Conservation (phyloP, 53 echinoderm and acorn worm genomes). For the Mesocentrotus franciscanus region DNA sequence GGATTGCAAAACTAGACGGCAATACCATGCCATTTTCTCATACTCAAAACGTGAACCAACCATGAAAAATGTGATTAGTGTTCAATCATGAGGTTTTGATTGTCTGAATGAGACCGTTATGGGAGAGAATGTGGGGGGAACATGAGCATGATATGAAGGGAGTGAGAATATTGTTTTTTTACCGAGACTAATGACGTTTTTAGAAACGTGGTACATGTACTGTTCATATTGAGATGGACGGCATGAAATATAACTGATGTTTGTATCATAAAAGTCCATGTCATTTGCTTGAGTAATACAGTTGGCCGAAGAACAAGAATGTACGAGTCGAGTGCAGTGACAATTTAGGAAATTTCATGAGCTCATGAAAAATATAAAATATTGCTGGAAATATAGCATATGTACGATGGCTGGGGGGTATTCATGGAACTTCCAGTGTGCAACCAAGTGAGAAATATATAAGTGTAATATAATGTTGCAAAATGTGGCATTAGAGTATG, state of each 20-base stretch:
- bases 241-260: not conserved
- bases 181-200: not conserved
- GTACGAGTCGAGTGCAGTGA: not conserved
- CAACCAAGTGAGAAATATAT: not conserved
- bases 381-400: not conserved
- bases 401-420: not conserved
- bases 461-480: not conserved
- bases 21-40: constrained; percentile 16
- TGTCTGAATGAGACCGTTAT: not conserved
- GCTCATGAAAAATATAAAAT: not conserved
- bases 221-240: not conserved
- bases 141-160: not conserved
- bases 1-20: not conserved
- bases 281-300: not conserved
- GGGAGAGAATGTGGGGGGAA: not conserved
- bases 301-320: not conserved
- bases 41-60: constrained; percentile 2
- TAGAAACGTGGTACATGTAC: not conserved
- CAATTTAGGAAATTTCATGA: not conserved
- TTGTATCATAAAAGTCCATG: not conserved
- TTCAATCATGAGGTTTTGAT: not conserved
- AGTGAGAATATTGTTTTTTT: not conserved
- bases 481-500: not conserved
- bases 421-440: not conserved
- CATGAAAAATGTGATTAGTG: constrained; percentile 17